Evolutionary conservation across 2,797 vertebrate species (phyloP), one percentile per base, ranked within the genome.

Genomic region (Psittacula derbiana): DNA sequence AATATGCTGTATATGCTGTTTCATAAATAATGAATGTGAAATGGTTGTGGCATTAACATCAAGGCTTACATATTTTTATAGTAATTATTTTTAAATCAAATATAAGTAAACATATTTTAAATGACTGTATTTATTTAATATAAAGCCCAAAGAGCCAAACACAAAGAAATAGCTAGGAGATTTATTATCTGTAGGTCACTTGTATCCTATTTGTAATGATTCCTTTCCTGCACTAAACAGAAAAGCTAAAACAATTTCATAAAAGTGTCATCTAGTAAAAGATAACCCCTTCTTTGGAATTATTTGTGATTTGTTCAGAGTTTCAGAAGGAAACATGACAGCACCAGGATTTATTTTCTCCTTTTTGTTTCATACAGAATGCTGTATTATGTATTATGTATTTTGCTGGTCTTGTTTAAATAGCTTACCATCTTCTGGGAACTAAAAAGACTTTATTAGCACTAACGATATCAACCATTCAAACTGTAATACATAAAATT

Each of bases 21-120:
- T 97, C 95, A 96, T 97, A 96, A 96, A 97, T 95, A 97, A 96
- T 96, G 88, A 95, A 97, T 96, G 91, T 90, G 70, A 94, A 97
- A 95, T 82, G n/a, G 43, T 80, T 96, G 71, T 93, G 65, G 58
- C 73, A 94, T 65, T 69, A 95, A 91, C 88, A 95, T 80, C 78
- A 89, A 97, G 80, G 85, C 92, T 95, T 93, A 93, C 78, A 81
- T 95, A 87, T 79, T 93, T 70, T 93, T 89, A 33, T 38, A 96
- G 73, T 94, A 96, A 97, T 97, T 96, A 95, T 94, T 91, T 96
- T 93, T 92, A 97, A 97, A 95, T 97, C 97, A 97, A 97, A 96
- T 90, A 78, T 86, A 92, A 92, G 50, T 58, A 96, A 97, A 90
- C 73, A 90, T 76, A 91, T 96, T 97, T 96, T 44, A 96, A 96